phyloP scores from a whole-genome alignment of 2,888 invertebrate genomes.

The Bellardia bayeri region DNA sequence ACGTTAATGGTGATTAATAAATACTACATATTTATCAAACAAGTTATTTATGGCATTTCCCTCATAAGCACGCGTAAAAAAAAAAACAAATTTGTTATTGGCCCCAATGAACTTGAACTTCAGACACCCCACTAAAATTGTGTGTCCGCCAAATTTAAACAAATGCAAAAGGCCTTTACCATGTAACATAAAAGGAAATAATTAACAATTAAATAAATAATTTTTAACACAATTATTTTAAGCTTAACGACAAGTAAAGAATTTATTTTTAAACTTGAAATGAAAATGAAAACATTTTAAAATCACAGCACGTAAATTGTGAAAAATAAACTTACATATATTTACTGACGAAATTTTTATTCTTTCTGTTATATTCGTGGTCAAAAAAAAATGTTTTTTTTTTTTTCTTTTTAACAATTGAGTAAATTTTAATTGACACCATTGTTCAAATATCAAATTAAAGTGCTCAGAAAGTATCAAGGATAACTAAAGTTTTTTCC shows the following conservation, averaged over 20 bases:
- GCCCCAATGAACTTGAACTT: constrained; percentile 50
- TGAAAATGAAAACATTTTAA: constrained; percentile 28
- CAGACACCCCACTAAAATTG: constrained; percentile 22
- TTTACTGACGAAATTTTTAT: not conserved
- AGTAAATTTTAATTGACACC: constrained; percentile 81
- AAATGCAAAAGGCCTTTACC: not conserved
- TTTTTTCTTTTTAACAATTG: constrained; percentile 74
- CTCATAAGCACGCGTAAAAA: not conserved
- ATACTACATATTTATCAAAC: not conserved
- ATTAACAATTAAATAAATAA: constrained; percentile 17
- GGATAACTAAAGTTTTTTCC: not conserved
- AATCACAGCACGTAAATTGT: constrained; percentile 50
- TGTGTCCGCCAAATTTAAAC: not conserved
- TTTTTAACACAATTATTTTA: constrained; percentile 23
- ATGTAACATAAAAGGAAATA: constrained; percentile 12
- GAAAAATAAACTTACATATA: not conserved
- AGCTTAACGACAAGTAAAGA: not conserved
- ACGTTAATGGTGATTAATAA: not conserved
- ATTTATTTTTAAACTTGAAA: constrained; percentile 5
- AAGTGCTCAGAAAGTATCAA: not conserved
- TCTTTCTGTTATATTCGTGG: not conserved
- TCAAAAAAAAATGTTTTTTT: not conserved
- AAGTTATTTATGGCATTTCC: constrained; percentile 16
- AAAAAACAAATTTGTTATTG: not conserved
- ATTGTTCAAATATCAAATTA: constrained; percentile 76